Conservation (phyloP, 2,888 invertebrate genomes). For the Phytoseiulus persimilis region DNA sequence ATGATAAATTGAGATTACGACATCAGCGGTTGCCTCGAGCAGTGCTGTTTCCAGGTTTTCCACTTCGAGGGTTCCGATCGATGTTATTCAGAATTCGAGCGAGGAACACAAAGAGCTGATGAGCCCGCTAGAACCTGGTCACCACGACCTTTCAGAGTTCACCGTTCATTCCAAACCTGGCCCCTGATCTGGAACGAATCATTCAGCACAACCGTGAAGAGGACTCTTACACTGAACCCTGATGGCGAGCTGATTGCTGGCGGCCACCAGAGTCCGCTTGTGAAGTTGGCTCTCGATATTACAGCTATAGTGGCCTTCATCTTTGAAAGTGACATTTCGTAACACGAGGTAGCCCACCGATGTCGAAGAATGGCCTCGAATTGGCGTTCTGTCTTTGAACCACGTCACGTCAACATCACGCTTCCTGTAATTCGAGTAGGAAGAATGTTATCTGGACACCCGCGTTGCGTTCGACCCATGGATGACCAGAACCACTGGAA, state of each 20-base stretch:
- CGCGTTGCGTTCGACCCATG: neutral
- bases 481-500: neutral
- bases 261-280: neutral
- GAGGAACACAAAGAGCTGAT: too few relatives aligned
- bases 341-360: conserved; percentile 32
- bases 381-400: conserved; percentile 8
- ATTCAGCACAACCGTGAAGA: neutral
- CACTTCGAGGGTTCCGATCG: too few relatives aligned
- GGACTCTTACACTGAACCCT: neutral
- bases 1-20: neutral
- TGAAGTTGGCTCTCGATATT: conserved; percentile 13
- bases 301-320: conserved; percentile 22
- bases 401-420: conserved; percentile 28
- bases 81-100: too few relatives aligned
- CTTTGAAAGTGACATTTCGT: conserved; percentile 6
- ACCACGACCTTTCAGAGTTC: too few relatives aligned
- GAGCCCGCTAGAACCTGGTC: too few relatives aligned
- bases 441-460: neutral
- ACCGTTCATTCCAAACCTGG: too few relatives aligned
- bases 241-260: neutral
- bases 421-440: conserved; percentile 12
- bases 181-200: too few relatives aligned
- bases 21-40: too few relatives aligned
- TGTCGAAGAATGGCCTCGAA: conserved; percentile 9
- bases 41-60: too few relatives aligned